Conservation (phyloP, 2,888 invertebrate species). For the Rosalia funebris region DNA sequence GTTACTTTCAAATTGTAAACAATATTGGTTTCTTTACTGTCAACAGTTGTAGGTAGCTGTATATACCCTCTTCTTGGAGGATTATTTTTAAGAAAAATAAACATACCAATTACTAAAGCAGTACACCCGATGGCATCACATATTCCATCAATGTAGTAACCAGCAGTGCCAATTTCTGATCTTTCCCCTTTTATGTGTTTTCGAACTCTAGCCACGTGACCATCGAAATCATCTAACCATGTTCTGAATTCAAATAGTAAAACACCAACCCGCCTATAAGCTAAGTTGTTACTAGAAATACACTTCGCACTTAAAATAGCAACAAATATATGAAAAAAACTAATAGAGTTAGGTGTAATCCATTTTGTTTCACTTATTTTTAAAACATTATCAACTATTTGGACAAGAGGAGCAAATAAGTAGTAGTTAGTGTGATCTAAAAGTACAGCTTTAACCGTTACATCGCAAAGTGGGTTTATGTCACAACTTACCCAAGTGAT, state of each 20-base stretch:
- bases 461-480: conserved; percentile 79
- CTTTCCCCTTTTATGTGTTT: conserved; percentile 80
- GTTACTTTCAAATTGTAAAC: conserved; percentile 76
- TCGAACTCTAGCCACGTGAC: conserved; percentile 83
- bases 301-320: conserved; percentile 80
- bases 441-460: conserved; percentile 85
- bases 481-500: conserved; percentile 74
- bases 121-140: conserved; percentile 83
- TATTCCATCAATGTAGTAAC: conserved; percentile 85
- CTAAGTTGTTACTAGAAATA: conserved; percentile 77
- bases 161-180: conserved; percentile 82
- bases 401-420: conserved; percentile 82
- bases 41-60: conserved; percentile 70
- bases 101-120: conserved; percentile 76
- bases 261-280: conserved; percentile 78
- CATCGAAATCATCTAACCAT: conserved; percentile 87
- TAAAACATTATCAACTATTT: conserved; percentile 74
- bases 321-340: conserved; percentile 80
- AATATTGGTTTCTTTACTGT: conserved; percentile 66
- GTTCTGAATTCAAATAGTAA: conserved; percentile 83
- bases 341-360: conserved; percentile 87
- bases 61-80: conserved; percentile 79
- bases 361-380: conserved; percentile 61
- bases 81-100: conserved; percentile 76
- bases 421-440: conserved; percentile 87